Evolutionary conservation across 35 echinoderm and acorn worm genomes (phyloP).

Genomic region (Hemicentrotus pulcherrimus): DNA sequence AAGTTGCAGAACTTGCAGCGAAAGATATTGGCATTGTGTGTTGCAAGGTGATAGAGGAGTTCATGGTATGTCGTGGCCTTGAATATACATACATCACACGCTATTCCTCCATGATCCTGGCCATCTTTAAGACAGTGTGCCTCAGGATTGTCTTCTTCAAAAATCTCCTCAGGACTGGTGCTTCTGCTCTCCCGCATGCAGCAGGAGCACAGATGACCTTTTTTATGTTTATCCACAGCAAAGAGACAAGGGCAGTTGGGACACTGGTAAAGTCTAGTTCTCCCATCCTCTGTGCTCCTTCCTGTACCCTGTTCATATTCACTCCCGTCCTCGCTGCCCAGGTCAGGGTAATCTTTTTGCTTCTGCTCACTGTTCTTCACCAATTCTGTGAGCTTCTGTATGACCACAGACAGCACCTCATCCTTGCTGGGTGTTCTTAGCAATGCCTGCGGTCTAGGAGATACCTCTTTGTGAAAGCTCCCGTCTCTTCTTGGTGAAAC

Average conservation of each 20-base stretch:
- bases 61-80: slow-evolving; percentile 61
- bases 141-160: neutral
- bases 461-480: neutral
- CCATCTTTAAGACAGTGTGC: slow-evolving; percentile 44
- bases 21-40: slow-evolving; percentile 83
- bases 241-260: slow-evolving; percentile 95
- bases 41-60: slow-evolving; percentile 83
- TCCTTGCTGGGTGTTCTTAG: slow-evolving; percentile 65
- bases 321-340: slow-evolving; percentile 15
- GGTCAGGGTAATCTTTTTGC: neutral
- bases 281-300: neutral
- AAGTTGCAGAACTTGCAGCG: slow-evolving; percentile 95
- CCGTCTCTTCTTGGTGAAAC: neutral
- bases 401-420: slow-evolving; percentile 95
- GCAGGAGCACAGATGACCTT: slow-evolving; percentile 69
- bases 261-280: slow-evolving; percentile 78
- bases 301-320: neutral
- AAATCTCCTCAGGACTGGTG: neutral
- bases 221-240: slow-evolving; percentile 68
- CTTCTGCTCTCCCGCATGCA: slow-evolving; percentile 68
- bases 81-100: slow-evolving; percentile 76
- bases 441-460: neutral
- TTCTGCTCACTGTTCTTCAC: slow-evolving; percentile 79
- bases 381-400: slow-evolving; percentile 95
- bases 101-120: slow-evolving; percentile 36